A percentile compares a stretch with the other conserved stretches of the same genome.
phyloP scores from a whole-genome alignment of 2,113 vertebrate species.

The Chlorodrepanis virens region DNA sequence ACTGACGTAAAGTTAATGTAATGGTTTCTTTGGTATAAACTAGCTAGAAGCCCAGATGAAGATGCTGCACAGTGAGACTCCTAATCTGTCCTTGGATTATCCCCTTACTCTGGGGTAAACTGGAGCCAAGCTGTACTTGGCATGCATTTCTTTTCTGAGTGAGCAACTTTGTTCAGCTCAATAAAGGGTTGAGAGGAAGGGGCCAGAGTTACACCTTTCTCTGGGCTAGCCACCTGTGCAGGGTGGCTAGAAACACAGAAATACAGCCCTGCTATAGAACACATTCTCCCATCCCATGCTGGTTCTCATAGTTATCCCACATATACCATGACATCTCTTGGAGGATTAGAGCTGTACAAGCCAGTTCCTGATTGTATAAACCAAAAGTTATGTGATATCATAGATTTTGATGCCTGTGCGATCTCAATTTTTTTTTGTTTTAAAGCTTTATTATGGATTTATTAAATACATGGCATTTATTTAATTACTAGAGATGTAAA shows the following conservation, averaged over 20 bases:
- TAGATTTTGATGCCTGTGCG: not conserved
- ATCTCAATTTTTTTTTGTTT: not conserved
- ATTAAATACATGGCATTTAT: not conserved
- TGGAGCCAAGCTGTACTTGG: not conserved
- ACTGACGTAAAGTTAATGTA: not conserved
- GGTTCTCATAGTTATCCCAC: not conserved
- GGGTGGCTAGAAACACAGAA: not conserved
- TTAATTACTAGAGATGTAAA: not conserved
- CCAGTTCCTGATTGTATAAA: not conserved
- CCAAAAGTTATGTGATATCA: not conserved
- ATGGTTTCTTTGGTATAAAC: not conserved
- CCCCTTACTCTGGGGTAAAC: not conserved
- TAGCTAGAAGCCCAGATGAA: not conserved
- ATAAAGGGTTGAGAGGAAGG: not conserved
- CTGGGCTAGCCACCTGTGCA: not conserved
- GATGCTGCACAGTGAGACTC: not conserved
- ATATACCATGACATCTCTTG: not conserved
- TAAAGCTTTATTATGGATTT: not conserved
- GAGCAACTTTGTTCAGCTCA: not conserved
- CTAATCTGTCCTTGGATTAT: not conserved
- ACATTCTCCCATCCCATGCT: not conserved
- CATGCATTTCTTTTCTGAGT: not conserved
- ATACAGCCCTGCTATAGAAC: not conserved
- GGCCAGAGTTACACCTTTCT: not conserved
- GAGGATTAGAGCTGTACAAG: not conserved